Evolutionary conservation across 2,888 invertebrate genomes (phyloP), one percentile per base, ranked within the genome.

Genomic region (Tuta absoluta): DNA sequence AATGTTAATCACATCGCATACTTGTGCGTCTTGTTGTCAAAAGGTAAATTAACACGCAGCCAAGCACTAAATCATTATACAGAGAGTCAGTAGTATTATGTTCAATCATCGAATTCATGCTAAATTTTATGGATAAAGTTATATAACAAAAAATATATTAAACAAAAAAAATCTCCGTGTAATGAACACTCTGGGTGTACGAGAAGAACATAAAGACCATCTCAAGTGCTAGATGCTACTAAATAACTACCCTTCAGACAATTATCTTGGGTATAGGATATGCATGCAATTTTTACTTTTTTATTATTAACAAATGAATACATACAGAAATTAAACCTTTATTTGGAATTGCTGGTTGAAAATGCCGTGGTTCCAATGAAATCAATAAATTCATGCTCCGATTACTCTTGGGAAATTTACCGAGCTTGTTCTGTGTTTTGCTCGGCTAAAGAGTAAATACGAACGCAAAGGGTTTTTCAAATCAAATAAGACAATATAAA

Each of bases 381-480:
- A 69, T 68, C 69, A 69, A 68, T 68, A 67, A 68, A 64, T 62
- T 65, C 64, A 53, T 65, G 60, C 49, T 45, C 48, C 58, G 41
- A 49, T n/a, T 51, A 49, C 68, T 63, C 67, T 19, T 28, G 69
- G 69, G 69, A 69, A 69, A 68, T 69, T 65, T 66, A 60, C 65
- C 19, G n/a, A 38, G 62, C 65, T 49, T 51, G 56, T 61, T 65
- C 64, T 61, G 57, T 65, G 62, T 67, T 64, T 63, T 67, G 23
- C 56, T 61, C 33, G 24, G 24, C 37, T 17, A 51, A 59, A 63
- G 38, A 59, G 63, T 45, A 45, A 57, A 57, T 24, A 45, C 24
- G 41, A 60, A 24, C 5, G 45, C 12, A 56, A 33, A 56, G 11
- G 33, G 28, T 56, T 24, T 33, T 56, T 10, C n/a, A 1, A 33